These are phyloP conservation scores for Heteropelma amictum DNA, from an alignment of 2,888 invertebrate species.

Conservation along the genomic window DNA sequence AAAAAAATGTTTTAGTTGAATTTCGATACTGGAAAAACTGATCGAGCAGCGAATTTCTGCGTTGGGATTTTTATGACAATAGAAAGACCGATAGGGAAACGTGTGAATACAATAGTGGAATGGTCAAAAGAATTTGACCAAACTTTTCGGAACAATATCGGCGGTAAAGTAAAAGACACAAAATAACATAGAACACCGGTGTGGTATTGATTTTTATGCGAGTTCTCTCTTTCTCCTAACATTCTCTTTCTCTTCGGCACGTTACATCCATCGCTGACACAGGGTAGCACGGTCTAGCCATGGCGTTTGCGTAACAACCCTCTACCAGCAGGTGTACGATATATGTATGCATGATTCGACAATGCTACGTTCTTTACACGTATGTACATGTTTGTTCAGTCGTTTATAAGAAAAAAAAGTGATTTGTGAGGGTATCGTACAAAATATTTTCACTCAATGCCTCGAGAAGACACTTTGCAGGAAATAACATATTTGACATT, in stretches of 20 bases:
- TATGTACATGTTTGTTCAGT: neutral
- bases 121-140: conserved; percentile 25
- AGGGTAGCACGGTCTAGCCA: conserved; percentile 63
- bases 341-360: conserved; percentile 16
- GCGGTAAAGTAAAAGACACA: conserved; percentile 34
- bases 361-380: neutral
- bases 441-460: neutral
- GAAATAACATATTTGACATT: too few relatives aligned
- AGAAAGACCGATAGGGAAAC: neutral
- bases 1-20: too few relatives aligned
- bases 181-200: conserved; percentile 52
- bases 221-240: conserved; percentile 43
- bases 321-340: conserved; percentile 45
- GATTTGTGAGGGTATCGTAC: too few relatives aligned
- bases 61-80: too few relatives aligned
- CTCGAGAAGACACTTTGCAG: too few relatives aligned
- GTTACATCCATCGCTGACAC: conserved; percentile 64
- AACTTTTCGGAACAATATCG: conserved; percentile 37
- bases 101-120: too few relatives aligned
- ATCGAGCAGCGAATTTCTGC: too few relatives aligned
- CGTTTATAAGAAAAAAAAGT: too few relatives aligned
- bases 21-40: too few relatives aligned
- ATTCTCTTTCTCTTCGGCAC: conserved; percentile 50
- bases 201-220: conserved; percentile 64
- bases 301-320: conserved; percentile 58